These are phyloP conservation scores for Trissoscelio sp. DNA, from an alignment of 2,888 invertebrate genomes.

Conservation along the genomic window DNA sequence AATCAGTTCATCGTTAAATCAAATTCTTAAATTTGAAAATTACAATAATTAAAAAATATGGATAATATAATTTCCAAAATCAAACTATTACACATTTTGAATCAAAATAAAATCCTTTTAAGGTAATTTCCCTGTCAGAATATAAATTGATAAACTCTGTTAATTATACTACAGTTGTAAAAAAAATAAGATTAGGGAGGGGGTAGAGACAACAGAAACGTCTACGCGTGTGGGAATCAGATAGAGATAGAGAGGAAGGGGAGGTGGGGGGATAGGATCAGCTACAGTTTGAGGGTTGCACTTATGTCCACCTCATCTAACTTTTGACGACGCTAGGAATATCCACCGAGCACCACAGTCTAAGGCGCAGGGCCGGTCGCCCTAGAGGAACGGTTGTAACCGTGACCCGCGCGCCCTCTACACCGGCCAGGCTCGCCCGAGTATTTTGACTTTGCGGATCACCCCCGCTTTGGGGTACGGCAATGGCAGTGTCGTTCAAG, in stretches of 20 bases:
- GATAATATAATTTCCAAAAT: too few species aligned
- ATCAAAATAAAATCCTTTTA: too few species aligned
- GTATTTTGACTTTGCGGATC: constrained; percentile 22
- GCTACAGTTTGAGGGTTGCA: constrained; percentile 57
- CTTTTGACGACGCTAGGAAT: constrained; percentile 67
- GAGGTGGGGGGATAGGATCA: background rate
- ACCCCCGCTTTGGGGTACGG: too few species aligned
- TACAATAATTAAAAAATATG: too few species aligned
- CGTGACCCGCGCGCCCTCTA: constrained; percentile 14
- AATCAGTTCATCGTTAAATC: too few species aligned
- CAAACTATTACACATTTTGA: too few species aligned
- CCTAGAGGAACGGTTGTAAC: constrained; percentile 66
- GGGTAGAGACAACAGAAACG: constrained; percentile 18
- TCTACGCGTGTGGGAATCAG: too few species aligned
- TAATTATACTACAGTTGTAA: constrained; percentile 23
- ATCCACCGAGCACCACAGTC: constrained; percentile 68
- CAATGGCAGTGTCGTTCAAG: constrained; percentile 59
- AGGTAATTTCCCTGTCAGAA: too few species aligned
- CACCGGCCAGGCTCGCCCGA: constrained; percentile 30
- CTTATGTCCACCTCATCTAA: constrained; percentile 65
- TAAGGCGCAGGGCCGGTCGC: constrained; percentile 68
- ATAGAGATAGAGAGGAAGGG: too few species aligned
- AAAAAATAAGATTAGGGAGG: background rate
- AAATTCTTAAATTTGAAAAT: too few species aligned
- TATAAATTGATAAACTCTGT: constrained; percentile 22